Percentiles rank a stretch among this genome's conserved stretches.
Evolutionary conservation across 2,113 vertebrate genomes (phyloP).

Genomic region (human): GRCh38 chr4:100205001-100205500

Average conservation of each 20-base stretch:
- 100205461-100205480: background rate
- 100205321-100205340: constrained; percentile 8
- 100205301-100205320: background rate
- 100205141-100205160: background rate
- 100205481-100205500: background rate
- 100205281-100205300: background rate
- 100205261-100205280: background rate
- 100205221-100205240: background rate
- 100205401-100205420: background rate
- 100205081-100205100: background rate
- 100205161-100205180: background rate
- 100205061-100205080: background rate
- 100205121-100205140: background rate
- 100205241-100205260: background rate
- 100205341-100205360: background rate
- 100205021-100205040: background rate
- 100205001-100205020: background rate
- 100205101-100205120: background rate
- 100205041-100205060: background rate
- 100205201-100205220: background rate
- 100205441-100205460: background rate
- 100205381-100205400: background rate
- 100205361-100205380: background rate
- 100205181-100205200: background rate
- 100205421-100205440: background rate